Evolutionary conservation across 2,797 vertebrate species (phyloP), one percentile per base, ranked within the genome.

Genomic region (Scleropages formosus): DNA sequence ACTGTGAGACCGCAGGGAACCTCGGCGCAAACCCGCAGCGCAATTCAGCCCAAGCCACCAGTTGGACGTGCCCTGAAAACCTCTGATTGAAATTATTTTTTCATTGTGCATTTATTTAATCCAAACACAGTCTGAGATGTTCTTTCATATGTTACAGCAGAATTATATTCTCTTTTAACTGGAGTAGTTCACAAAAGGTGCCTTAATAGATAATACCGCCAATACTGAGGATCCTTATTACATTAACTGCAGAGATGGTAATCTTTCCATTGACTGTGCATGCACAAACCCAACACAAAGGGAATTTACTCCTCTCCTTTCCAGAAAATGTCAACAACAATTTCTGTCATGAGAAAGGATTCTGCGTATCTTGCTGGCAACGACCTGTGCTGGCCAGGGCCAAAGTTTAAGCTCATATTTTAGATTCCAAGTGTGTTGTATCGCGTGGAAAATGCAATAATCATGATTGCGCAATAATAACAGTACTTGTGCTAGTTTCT

Each of bases 1-100:
- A 75, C 76, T 83, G 81, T 79, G 74, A 77, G 13, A 12, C 0
- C 7, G 53, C 65, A 18, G 49, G 39, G 61, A 61, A 61, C 59
- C 51, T 16, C 1, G 18, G 51, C 24, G 27, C 8, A 18, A 24
- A 39, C 22, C 27, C 58, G 63, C 53, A 26, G 63, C 22, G 53
- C 31, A 44, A 22, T 59, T 44, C 70, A 44, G 24, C 72, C 47
- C 53, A 61, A 68, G 56, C 7, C 12, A 39, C 1, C 53, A 4
- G 65, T 8, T 26, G 46, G 26, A 24, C 20, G 8, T 75, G 65
- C 56, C 16, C 56, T 24, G 60, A 44, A n/a, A 44, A 20, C 13
- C 65, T 64, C 51, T 11, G 44, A 20, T 15, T 12, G 15, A 63
- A 51, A 31, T 68, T 27, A 51, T 13, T 39, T 16, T 68, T 24